Evolutionary conservation across 2,113 vertebrate species (phyloP).

Genomic region (Ciconia boyciana): DNA sequence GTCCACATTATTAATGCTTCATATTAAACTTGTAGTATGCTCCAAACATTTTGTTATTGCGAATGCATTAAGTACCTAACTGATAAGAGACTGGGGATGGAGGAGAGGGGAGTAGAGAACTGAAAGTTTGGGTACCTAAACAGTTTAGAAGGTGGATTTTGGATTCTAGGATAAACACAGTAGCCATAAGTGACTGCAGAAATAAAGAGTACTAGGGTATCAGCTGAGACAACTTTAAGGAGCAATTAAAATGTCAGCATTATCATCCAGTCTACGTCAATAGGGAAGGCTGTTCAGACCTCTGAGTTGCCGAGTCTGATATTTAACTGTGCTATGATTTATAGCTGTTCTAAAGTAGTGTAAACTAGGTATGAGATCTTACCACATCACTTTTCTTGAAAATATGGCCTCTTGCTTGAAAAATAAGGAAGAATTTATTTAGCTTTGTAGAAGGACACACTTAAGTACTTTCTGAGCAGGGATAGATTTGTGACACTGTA

Average conservation of each 20-base stretch:
- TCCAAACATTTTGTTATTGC: neutral
- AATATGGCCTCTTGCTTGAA: neutral
- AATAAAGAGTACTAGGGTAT: neutral
- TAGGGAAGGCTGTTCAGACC: neutral
- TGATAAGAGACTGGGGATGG: neutral
- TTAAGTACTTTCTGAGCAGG: neutral
- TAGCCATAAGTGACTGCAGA: neutral
- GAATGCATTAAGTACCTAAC: neutral
- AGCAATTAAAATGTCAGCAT: neutral
- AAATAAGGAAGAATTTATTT: neutral
- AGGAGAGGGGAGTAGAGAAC: neutral
- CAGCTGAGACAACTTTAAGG: neutral
- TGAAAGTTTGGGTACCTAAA: neutral
- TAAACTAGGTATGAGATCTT: neutral
- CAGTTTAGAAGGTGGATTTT: neutral
- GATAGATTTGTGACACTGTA: neutral
- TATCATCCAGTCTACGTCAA: neutral
- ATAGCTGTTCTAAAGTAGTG: neutral
- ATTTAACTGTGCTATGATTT: neutral
- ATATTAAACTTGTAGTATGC: neutral
- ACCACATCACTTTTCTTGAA: neutral
- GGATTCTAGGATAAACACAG: neutral
- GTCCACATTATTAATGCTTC: neutral
- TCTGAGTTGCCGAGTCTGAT: neutral
- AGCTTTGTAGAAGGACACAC: neutral